These are phyloP conservation scores for Allophyes oxyacanthae DNA, from an alignment of 2,888 invertebrate genomes.

Conservation along the genomic window DNA sequence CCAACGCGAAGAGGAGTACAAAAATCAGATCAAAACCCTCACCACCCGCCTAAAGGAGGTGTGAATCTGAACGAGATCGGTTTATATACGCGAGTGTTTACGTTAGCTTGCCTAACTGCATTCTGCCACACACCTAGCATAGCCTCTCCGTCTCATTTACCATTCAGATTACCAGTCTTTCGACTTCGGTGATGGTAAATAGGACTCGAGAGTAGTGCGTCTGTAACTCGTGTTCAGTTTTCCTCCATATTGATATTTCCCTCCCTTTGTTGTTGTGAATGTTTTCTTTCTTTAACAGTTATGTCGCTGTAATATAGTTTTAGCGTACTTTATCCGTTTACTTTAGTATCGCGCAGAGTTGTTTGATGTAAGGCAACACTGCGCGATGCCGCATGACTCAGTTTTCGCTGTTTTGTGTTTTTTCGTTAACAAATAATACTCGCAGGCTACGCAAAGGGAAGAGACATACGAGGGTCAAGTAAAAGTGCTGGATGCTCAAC, in stretches of 20 bases:
- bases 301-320: constrained; percentile 64
- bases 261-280: constrained; percentile 73
- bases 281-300: constrained; percentile 66
- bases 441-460: constrained; percentile 98
- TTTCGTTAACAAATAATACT: constrained; percentile 85
- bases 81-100: constrained; percentile 76
- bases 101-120: constrained; percentile 85
- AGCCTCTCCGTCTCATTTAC: constrained; percentile 68
- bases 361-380: constrained; percentile 50
- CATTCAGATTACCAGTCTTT: constrained; percentile 42
- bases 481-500: constrained; percentile 95
- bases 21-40: constrained; percentile 99
- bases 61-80: constrained; percentile 83
- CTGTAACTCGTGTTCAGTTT: constrained; percentile 70
- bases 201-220: constrained; percentile 72
- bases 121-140: constrained; percentile 74
- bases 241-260: constrained; percentile 61
- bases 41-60: constrained; percentile 99
- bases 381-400: constrained; percentile 71
- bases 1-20: constrained; percentile 99
- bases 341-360: constrained; percentile 68
- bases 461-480: constrained; percentile 97
- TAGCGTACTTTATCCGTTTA: constrained; percentile 52
- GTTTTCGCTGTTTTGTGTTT: constrained; percentile 81
- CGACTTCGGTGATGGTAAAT: constrained; percentile 65